Evolutionary conservation across 2,113 vertebrate genomes (phyloP).

Genomic region (Cricetomys ansorgei): DNA sequence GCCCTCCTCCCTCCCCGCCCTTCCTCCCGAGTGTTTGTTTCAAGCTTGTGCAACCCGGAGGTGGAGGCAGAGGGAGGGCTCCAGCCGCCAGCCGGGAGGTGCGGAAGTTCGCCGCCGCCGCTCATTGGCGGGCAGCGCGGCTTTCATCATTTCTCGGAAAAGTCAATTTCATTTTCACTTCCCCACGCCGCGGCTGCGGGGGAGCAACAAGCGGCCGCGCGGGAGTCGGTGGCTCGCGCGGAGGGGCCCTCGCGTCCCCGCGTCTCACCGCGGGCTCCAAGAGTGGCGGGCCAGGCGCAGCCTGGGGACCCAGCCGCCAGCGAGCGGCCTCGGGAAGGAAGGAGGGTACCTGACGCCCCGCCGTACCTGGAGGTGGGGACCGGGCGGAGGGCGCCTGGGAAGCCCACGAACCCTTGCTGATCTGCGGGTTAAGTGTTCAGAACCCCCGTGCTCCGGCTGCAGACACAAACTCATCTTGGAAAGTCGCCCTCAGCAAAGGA

Average conservation of each 20-base stretch:
- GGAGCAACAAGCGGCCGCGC: constrained; percentile 72
- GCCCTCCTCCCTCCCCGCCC: constrained; percentile 77
- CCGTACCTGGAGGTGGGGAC: background rate
- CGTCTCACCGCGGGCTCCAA: background rate
- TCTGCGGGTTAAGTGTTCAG: background rate
- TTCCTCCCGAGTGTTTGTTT: constrained; percentile 87
- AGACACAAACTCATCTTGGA: background rate
- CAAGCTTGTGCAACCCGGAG: constrained; percentile 80
- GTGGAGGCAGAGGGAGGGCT: constrained; percentile 64
- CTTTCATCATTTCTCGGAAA: constrained; percentile 85
- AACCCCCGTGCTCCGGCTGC: background rate
- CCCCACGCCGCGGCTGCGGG: constrained; percentile 79
- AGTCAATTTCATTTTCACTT: constrained; percentile 95
- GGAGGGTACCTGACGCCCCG: background rate
- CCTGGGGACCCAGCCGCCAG: background rate
- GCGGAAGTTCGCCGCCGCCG: constrained; percentile 82
- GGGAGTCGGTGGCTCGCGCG: background rate
- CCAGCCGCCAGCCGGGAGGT: constrained; percentile 67
- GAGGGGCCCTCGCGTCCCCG: background rate
- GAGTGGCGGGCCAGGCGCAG: background rate
- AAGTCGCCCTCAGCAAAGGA: background rate
- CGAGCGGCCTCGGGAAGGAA: background rate
- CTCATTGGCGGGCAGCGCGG: constrained; percentile 80
- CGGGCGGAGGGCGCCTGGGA: background rate
- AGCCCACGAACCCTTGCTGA: rapidly evolving